Evolutionary conservation across 1,140 invertebrate genomes (phyloP), one percentile per base, ranked within the genome.

Genomic region (Macrocentrus cingulum): DNA sequence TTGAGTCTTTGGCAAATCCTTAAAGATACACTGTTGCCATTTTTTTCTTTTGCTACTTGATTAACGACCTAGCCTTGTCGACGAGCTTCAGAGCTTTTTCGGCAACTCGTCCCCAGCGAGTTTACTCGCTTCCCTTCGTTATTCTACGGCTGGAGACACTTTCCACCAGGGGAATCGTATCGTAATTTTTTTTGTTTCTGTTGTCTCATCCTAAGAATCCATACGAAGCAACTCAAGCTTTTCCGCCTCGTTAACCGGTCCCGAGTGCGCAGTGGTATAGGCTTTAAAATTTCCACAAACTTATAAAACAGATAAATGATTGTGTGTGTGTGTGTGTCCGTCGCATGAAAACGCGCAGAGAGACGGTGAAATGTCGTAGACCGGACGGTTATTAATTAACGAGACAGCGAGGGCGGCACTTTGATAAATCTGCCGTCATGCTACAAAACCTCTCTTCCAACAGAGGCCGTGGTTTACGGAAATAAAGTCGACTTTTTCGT

Each of bases 21-120:
- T 34, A 8, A 50, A 52, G 50, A 39, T 13, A 15, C 36, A 34
- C 7, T 5, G 15, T 52, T 29, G 4, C 9, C 25, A 5, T 29
- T 29, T 37, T 34, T 45, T 57, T 49, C 44, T 20, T 16, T 42
- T 23, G 44, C 45, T 9, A 20, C 22, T 49, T 57, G 55, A 57
- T 57, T 57, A 57, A 57, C 55, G 55, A 57, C 44, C 55, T 4
- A 32, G 16, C 39, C 15, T 57, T 49, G 44, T 57, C 55, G 36
- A 16, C 34, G 45, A 45, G 42, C 32, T 49, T 57, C 49, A 34
- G 55, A 49, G 45, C 55, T 57, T 57, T 57, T 57, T 57, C 32
- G 32, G 22, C 16, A 50, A 50, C 22, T 22, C 16, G 46, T 50
- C 46, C 46, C 46, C 46, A 50, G 29, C 22, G 29, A 56, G 15